Percentiles rank a stretch among this genome's conserved stretches.
These are phyloP conservation scores for Helicolenus hilgendorfi DNA, from an alignment of 2,797 vertebrate species.

Conservation along the genomic window DNA sequence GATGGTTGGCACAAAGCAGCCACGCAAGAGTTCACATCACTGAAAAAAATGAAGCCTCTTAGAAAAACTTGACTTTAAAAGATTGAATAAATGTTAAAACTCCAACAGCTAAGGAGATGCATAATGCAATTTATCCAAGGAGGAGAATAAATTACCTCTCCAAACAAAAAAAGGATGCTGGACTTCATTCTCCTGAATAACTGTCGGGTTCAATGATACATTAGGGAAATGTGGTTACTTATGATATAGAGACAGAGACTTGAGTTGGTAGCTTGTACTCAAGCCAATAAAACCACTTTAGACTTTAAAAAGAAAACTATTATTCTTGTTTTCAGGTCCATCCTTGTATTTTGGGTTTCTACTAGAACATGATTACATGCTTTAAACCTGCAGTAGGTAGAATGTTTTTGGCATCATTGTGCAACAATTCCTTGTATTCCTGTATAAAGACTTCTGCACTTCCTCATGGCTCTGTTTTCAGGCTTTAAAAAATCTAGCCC, in stretches of 20 bases:
- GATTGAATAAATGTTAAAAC: background rate
- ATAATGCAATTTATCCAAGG: background rate
- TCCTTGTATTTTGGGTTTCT: background rate
- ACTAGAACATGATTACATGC: background rate
- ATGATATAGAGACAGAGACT: background rate
- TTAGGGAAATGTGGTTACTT: background rate
- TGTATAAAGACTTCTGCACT: too few relatives aligned
- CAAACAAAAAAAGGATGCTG: background rate
- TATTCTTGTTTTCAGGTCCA: background rate
- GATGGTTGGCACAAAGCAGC: conserved; percentile 55
- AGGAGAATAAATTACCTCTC: background rate
- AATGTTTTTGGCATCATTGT: too few relatives aligned
- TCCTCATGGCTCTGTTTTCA: too few relatives aligned
- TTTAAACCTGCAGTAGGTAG: background rate
- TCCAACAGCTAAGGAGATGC: background rate
- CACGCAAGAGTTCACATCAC: conserved; percentile 43
- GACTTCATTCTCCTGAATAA: background rate
- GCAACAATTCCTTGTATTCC: too few relatives aligned
- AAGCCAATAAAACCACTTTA: background rate
- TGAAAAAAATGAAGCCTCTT: conserved; percentile 28
- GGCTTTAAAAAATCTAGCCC: too few relatives aligned
- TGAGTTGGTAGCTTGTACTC: background rate
- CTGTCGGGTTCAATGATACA: background rate
- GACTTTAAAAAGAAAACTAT: background rate
- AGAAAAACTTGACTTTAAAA: background rate